phyloP scores from a whole-genome alignment of 2,113 vertebrate genomes.

The Xiphophorus hellerii region DNA sequence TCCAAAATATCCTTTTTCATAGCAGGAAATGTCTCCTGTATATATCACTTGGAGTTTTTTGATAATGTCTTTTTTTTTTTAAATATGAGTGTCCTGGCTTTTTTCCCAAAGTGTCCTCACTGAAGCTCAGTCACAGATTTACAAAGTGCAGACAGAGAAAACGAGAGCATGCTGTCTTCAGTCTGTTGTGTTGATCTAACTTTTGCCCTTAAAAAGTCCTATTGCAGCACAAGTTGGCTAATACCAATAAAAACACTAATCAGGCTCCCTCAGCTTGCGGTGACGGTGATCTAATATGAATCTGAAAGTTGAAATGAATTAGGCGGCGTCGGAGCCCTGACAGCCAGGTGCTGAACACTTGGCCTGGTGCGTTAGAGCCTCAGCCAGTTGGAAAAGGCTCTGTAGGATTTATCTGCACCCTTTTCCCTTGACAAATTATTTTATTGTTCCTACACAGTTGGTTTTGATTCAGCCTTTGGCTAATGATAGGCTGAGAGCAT shows the following conservation, averaged over 20 bases:
- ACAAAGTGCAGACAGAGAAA: conserved; percentile 9
- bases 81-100: conserved; percentile 51
- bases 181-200: conserved; percentile 48
- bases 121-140: conserved; percentile 56
- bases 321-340: conserved; percentile 53
- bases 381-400: conserved; percentile 79
- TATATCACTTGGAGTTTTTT: conserved; percentile 55
- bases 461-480: conserved; percentile 79
- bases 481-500: conserved; percentile 70
- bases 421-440: conserved; percentile 82
- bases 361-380: conserved; percentile 48
- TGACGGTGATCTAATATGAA: conserved; percentile 62
- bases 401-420: conserved; percentile 81
- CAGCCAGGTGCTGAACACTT: conserved; percentile 77
- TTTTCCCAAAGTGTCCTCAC: conserved; percentile 43
- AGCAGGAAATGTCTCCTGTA: conserved; percentile 64
- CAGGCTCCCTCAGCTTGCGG: conserved; percentile 43
- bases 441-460: conserved; percentile 81
- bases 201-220: conserved; percentile 49
- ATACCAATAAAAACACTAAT: conserved; percentile 60
- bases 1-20: conserved; percentile 39
- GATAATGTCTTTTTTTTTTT: conserved; percentile 38
- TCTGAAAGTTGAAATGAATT: conserved; percentile 65
- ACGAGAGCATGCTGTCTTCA: conserved; percentile 7
- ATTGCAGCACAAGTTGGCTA: conserved; percentile 50